Percentiles rank a stretch among this genome's conserved stretches.
Evolutionary conservation across 2,888 invertebrate species (phyloP).

Genomic region (Lasioglossum calceatum): DNA sequence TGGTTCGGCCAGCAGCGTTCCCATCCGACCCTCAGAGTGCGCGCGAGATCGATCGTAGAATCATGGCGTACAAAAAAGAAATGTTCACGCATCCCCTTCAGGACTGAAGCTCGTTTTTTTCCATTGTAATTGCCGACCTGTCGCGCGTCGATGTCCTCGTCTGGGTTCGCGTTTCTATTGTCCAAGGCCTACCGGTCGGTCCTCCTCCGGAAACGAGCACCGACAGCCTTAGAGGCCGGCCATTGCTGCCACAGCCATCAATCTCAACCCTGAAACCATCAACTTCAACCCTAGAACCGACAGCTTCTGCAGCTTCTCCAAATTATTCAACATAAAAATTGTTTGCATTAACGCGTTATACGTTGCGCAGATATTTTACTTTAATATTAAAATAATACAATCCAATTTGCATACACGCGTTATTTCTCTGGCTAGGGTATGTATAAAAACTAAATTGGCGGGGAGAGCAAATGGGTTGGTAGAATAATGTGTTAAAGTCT

Average conservation of each 20-base stretch:
- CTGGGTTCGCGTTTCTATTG: slow-evolving; percentile 65
- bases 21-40: slow-evolving; percentile 12
- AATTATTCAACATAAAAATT: no score
- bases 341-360: no score
- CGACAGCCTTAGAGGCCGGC: neutral
- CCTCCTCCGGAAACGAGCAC: slow-evolving; percentile 14
- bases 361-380: no score
- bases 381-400: no score
- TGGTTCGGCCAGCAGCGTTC: slow-evolving; percentile 52
- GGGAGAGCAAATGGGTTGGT: neutral
- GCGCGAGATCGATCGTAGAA: slow-evolving; percentile 1
- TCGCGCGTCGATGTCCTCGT: slow-evolving; percentile 54
- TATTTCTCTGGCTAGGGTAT: no score
- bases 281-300: neutral
- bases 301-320: no score
- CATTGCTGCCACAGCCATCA: neutral
- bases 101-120: slow-evolving; percentile 56
- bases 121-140: slow-evolving; percentile 53
- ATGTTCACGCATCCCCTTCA: slow-evolving; percentile 60
- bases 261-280: neutral
- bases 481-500: no score
- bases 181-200: slow-evolving; percentile 68
- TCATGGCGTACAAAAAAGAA: neutral
- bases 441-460: no score
- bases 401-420: no score